Evolutionary conservation across 2,113 vertebrate species (phyloP).

Genomic region (Ifrita kowaldi): DNA sequence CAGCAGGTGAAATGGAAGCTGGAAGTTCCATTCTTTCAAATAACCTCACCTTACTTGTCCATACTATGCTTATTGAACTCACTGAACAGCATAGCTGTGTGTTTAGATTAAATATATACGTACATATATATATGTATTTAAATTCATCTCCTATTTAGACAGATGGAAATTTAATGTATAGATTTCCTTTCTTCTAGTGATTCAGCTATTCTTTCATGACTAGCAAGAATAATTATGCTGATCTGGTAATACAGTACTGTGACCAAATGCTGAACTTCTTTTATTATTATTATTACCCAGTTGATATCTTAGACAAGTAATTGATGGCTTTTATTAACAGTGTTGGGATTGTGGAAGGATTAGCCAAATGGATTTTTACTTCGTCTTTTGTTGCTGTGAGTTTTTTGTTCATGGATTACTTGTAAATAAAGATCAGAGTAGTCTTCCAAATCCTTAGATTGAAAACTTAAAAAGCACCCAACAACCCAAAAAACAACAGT

Average conservation of each 20-base stretch:
- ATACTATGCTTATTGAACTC: not conserved
- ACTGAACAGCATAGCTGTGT: not conserved
- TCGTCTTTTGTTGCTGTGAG: not conserved
- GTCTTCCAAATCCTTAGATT: not conserved
- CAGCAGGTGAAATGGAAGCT: not conserved
- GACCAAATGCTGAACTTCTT: constrained; percentile 7
- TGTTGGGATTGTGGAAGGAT: not conserved
- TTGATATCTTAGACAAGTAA: not conserved
- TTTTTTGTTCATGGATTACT: not conserved
- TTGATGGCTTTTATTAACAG: constrained; percentile 14
- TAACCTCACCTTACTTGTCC: not conserved
- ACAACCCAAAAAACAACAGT: not conserved
- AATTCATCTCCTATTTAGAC: not conserved
- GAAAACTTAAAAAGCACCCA: not conserved
- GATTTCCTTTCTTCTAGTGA: not conserved
- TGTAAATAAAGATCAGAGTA: not conserved
- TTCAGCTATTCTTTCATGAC: constrained; percentile 7
- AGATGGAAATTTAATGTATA: not conserved
- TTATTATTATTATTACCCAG: not conserved
- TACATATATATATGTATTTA: not conserved
- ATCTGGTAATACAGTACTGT: not conserved
- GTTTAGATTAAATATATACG: not conserved
- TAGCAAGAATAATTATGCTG: not conserved
- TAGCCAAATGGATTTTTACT: constrained; percentile 16
- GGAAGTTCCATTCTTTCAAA: not conserved